A percentile compares a stretch with the other conserved stretches of the same genome.
Conservation (phyloP, 2,888 invertebrate species). For the Tachina grossa region DNA sequence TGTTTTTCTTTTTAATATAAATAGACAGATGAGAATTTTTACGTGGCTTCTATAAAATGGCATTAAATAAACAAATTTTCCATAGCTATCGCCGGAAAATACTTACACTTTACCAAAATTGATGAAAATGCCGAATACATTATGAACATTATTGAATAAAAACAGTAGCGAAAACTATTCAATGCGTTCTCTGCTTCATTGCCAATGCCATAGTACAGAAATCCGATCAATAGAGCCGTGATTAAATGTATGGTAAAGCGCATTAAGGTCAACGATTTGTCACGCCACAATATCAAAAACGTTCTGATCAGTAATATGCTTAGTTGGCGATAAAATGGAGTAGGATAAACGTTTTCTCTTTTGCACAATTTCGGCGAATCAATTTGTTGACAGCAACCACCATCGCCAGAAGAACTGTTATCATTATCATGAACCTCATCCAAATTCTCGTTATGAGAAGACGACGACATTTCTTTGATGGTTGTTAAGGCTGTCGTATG, state of each 20-base stretch:
- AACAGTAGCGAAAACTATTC: slow-evolving; percentile 94
- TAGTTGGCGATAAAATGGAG: slow-evolving; percentile 85
- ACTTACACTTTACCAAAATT: slow-evolving; percentile 95
- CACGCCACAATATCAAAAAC: slow-evolving; percentile 87
- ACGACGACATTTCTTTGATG: slow-evolving; percentile 77
- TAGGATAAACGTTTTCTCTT: slow-evolving; percentile 83
- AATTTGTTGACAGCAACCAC: slow-evolving; percentile 75
- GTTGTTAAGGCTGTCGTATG: slow-evolving; percentile 74
- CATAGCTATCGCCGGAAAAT: neutral
- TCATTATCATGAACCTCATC: slow-evolving; percentile 54
- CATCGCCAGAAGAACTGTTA: slow-evolving; percentile 68
- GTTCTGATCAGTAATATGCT: slow-evolving; percentile 86
- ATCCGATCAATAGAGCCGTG: slow-evolving; percentile 92
- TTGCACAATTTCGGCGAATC: slow-evolving; percentile 78
- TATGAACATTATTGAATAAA: slow-evolving; percentile 95
- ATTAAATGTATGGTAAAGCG: slow-evolving; percentile 90
- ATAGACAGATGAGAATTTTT: too few relatives aligned
- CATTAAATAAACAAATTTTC: neutral
- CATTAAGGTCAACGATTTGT: slow-evolving; percentile 89
- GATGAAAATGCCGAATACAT: slow-evolving; percentile 97
- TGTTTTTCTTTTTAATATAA: too few relatives aligned
- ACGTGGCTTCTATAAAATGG: too few relatives aligned
- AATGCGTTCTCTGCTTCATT: slow-evolving; percentile 91
- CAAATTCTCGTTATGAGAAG: slow-evolving; percentile 74
- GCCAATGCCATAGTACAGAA: slow-evolving; percentile 93